Base-by-base conservation (phyloP, 2,113 vertebrate genomes). In the Rhipidura dahli region DNA sequence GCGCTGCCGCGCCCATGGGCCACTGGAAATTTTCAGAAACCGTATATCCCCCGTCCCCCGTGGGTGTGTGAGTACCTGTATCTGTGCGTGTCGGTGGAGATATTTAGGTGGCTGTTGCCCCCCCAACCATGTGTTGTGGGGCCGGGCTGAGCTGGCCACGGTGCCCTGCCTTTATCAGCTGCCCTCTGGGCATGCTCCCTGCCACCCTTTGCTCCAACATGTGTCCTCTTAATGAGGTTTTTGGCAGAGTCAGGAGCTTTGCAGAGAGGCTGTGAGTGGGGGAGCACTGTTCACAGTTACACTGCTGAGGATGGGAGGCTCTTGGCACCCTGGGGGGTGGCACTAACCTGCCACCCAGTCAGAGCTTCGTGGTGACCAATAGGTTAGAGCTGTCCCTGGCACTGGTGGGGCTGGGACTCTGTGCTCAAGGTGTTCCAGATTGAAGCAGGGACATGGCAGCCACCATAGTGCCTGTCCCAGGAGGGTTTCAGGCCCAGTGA, bases 21-120 rank as follows among this genome's bases (percentile, higher is more conserved):
- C 82, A 20, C 89, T 51, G 90, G 86, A 61, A 27, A 88, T 97
- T 96, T 97, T 97, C 97, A 97, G 97, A 97, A 97, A 97, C 97
- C 96, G 31, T 96, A 97, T 97, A 45, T 92, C 53, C 89, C 88
- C 53, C 8, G 27, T 95, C 70, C 91, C 89, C 87, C 15, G 57
- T 96, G 97, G 88, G 93, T 93, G 96, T 96, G 95, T 78, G 90
- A 95, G 87, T 92, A 72, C 83, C 93, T 96, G 87, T 96, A 92
- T 80, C 94, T 93, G 94, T 96, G 93, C 86, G 82, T 94, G 84
- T 77, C 40, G 89, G 90, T 89, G 94, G 75, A 94, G 95, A 85
- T 73, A 40, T 75, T 85, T 60, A 96, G 96, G 90, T 75, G 94
- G 63, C 87, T 73, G 65, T 80, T 91, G n/a, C 31, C 59, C 45